A percentile compares a stretch with the other conserved stretches of the same genome.
Evolutionary conservation across 2,888 invertebrate genomes (phyloP).

Genomic region (Tanypteryx hageni): DNA sequence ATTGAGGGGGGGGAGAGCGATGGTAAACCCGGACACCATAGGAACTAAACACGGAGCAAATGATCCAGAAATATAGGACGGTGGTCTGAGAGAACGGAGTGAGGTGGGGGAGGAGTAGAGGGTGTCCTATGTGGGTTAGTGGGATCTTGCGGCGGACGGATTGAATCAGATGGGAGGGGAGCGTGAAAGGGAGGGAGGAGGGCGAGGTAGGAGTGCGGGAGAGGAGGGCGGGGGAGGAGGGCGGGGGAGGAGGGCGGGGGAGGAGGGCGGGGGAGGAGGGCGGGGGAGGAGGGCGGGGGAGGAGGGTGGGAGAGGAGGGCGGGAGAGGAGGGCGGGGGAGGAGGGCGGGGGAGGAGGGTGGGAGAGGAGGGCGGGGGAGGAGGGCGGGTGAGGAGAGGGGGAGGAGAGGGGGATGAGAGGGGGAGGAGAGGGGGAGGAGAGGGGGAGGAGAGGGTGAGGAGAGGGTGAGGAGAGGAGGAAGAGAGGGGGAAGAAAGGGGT

Average conservation of each 20-base stretch:
- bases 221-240: background rate
- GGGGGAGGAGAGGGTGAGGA: background rate
- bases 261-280: no score
- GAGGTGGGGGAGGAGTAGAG: background rate
- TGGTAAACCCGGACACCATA: background rate
- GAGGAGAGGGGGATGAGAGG: no score
- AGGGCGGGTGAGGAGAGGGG: no score
- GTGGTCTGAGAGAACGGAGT: background rate
- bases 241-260: no score
- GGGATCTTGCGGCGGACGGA: background rate
- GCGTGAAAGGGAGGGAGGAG: no score
- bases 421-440: background rate
- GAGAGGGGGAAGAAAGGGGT: background rate
- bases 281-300: no score
- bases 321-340: no score
- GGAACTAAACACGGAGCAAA: constrained; percentile 13
- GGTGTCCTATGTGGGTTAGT: background rate
- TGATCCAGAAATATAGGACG: background rate
- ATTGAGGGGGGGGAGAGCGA: background rate
- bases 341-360: no score
- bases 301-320: no score
- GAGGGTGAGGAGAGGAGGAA: no score
- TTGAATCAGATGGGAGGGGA: background rate
- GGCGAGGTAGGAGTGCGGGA: no score
- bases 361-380: background rate